Evolutionary conservation across 2,888 invertebrate genomes (phyloP), one percentile per base, ranked within the genome.

Genomic region (Plebejus anna): DNA sequence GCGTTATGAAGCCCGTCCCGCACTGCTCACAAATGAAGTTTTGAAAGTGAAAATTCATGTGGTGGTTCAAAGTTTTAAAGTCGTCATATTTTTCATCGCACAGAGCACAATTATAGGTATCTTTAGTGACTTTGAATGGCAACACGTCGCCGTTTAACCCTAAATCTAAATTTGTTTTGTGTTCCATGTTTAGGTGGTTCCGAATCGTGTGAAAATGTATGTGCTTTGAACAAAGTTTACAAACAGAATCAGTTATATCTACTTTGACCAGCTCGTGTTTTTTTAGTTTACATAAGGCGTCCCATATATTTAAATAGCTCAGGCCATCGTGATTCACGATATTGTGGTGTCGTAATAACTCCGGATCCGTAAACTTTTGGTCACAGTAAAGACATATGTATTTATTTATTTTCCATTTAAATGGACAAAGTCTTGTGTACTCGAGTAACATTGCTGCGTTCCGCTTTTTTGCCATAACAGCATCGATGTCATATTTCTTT

Each of bases 21-120:
- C 94, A 94, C 77, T 88, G 88, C 70, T 92, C 92, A 76, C 94
- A 94, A 57, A 94, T 92, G 75, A 88, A 93, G 79, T 93, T 90
- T 79, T 90, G 91, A 76, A 88, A 94, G 79, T 94, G 94, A 0
- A 88, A 80, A 76, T 94, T 94, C 93, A 94, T 94, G 72, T 94
- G 94, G n/a, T 91, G 89, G 51, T 92, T 92, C 0, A 94, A 78
- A 5, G 89, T 85, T 79, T 90, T 91, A 76, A 88, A 94, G 59
- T 92, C 91, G 0, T 85, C 84, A 76, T 84, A 92, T 59, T 81
- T 85, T 61, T 86, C 85, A 4, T 83, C 81, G 77, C 94, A 94
- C 0, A 91, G 73, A 0, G 84, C 88, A 79, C 94, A 94, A 73
- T 84, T 82, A 75, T 86, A 92, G 2, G 86, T 85, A 9, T 85